Conservation (phyloP, 1,140 invertebrate genomes). For the Rhopalosiphum maidis region DNA sequence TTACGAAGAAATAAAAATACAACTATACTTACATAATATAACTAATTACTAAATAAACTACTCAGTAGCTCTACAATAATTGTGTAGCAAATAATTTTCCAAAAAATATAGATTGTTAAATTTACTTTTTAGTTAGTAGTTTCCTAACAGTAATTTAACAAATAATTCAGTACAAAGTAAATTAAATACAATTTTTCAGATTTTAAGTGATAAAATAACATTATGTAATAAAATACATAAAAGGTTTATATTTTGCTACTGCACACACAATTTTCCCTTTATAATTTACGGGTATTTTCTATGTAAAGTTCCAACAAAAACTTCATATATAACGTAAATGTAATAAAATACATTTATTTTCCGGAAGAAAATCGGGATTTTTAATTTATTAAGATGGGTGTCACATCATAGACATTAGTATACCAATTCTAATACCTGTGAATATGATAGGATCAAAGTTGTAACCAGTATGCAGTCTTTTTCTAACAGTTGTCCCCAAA, state of each 20-base stretch:
- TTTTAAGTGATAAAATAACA: too few species aligned
- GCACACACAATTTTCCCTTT: not conserved
- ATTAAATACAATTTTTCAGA: too few species aligned
- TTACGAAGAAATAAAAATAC: slow-evolving; percentile 6
- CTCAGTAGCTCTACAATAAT: not conserved
- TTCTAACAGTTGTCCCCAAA: not conserved
- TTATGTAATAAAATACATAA: too few species aligned
- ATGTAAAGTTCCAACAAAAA: not conserved
- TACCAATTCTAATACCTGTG: not conserved
- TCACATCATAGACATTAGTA: not conserved
- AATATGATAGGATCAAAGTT: not conserved
- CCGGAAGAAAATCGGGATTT: not conserved
- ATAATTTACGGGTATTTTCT: not conserved
- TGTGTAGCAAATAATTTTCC: not conserved
- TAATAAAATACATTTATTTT: not conserved
- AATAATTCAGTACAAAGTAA: too few species aligned
- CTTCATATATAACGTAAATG: too few species aligned
- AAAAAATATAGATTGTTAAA: too few species aligned
- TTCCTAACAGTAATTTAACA: too few species aligned
- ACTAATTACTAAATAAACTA: too few species aligned
- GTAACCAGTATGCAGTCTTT: not conserved
- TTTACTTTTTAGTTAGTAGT: too few species aligned
- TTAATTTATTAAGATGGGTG: not conserved
- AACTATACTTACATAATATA: not conserved
- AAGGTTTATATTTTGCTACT: too few species aligned